A percentile compares a stretch with the other conserved stretches of the same genome.
phyloP scores from a whole-genome alignment of 2,888 invertebrate genomes.

The Euphydryas editha region DNA sequence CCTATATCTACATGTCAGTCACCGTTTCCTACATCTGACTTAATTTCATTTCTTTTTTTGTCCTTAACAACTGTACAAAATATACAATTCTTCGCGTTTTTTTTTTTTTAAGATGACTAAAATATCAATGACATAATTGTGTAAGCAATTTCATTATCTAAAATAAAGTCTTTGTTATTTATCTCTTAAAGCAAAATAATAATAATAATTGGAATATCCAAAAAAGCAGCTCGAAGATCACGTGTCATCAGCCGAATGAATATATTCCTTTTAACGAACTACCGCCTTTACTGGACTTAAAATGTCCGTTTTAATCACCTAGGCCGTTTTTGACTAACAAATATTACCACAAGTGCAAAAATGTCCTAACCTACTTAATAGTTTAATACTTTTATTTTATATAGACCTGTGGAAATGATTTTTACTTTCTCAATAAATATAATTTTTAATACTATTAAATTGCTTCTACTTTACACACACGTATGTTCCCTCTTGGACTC shows the following conservation, averaged over 20 bases:
- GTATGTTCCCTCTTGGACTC: not conserved
- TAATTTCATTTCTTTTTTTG: slow-evolving; percentile 34
- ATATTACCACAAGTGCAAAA: slow-evolving; percentile 17
- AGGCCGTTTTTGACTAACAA: slow-evolving; percentile 29
- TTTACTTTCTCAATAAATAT: not conserved
- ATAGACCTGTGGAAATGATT: slow-evolving; percentile 18
- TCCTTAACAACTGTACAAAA: slow-evolving; percentile 53
- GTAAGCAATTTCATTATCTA: slow-evolving; percentile 42
- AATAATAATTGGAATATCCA: slow-evolving; percentile 32
- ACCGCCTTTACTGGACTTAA: slow-evolving; percentile 7
- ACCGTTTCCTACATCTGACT: slow-evolving; percentile 36
- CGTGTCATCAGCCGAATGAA: slow-evolving; percentile 13
- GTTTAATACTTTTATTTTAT: slow-evolving; percentile 9
- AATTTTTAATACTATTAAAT: not conserved
- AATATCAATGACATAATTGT: slow-evolving; percentile 33
- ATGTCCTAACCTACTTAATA: slow-evolving; percentile 4
- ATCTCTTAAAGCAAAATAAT: slow-evolving; percentile 34
- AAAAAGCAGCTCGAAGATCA: slow-evolving; percentile 34
- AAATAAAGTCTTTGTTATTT: slow-evolving; percentile 43
- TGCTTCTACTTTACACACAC: not conserved
- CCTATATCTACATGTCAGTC: slow-evolving; percentile 59
- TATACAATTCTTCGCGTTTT: slow-evolving; percentile 51
- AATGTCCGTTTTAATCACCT: slow-evolving; percentile 17
- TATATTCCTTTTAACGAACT: slow-evolving; percentile 5
- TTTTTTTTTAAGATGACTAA: slow-evolving; percentile 16